Conservation (phyloP, 1,140 invertebrate species). For the Pogonus chalceus region DNA sequence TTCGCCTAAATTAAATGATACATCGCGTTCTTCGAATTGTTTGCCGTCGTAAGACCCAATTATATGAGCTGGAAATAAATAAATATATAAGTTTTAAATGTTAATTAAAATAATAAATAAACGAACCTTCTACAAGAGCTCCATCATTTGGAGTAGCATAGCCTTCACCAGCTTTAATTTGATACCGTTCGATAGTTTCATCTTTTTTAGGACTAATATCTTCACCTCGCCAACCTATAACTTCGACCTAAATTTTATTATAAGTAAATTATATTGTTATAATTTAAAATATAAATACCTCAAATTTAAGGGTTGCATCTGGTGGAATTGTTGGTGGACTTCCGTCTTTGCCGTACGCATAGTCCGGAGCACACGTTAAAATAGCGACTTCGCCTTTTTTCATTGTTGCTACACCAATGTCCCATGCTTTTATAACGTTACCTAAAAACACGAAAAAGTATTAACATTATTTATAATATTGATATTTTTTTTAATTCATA, state of each 20-base stretch:
- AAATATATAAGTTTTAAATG: conserved; percentile 6
- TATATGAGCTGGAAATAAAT: conserved; percentile 56
- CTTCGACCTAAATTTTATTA: conserved; percentile 54
- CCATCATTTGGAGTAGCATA: conserved; percentile 67
- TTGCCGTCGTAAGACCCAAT: conserved; percentile 57
- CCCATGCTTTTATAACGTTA: conserved; percentile 89
- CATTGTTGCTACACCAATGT: conserved; percentile 90
- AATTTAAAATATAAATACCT: conserved; percentile 46
- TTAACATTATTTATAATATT: conserved; percentile 25
- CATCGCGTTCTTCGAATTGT: conserved; percentile 67
- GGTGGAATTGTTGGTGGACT: conserved; percentile 82
- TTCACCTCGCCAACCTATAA: conserved; percentile 75
- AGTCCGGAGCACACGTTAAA: conserved; percentile 80
- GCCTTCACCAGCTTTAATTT: conserved; percentile 58
- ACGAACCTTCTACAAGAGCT: conserved; percentile 59
- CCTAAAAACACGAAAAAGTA: conserved; percentile 36
- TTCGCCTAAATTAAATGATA: conserved; percentile 81
- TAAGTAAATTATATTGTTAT: background rate
- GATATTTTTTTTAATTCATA: conserved; percentile 26
- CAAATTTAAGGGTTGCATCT: conserved; percentile 84
- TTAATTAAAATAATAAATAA: conserved; percentile 8
- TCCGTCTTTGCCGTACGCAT: conserved; percentile 82
- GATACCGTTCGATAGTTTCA: conserved; percentile 66
- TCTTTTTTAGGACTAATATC: conserved; percentile 78
- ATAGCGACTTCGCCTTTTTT: conserved; percentile 77